These are phyloP conservation scores for Agrotis clavis DNA, from an alignment of 2,888 invertebrate genomes.

Conservation along the genomic window DNA sequence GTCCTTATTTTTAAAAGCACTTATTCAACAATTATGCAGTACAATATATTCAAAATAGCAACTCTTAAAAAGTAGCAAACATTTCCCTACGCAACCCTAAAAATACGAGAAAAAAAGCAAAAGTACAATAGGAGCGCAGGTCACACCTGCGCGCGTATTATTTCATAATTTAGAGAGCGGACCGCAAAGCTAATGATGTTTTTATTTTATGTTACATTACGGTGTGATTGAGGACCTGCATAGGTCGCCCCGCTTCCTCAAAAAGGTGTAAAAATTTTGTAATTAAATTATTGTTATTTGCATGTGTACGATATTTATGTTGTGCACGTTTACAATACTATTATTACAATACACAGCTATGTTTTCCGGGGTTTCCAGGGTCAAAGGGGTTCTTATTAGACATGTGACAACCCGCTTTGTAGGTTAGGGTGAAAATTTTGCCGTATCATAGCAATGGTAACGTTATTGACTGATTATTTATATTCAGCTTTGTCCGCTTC, in stretches of 20 bases:
- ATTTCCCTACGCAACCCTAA: conserved; percentile 60
- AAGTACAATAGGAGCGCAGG: conserved; percentile 66
- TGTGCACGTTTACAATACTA: conserved; percentile 9
- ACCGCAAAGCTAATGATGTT: conserved; percentile 74
- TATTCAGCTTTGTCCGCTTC: too few relatives aligned
- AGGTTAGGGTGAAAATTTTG: too few relatives aligned
- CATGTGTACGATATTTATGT: conserved; percentile 24
- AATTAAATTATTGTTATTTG: conserved; percentile 59
- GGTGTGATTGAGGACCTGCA: conserved; percentile 72
- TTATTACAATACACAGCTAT: too few relatives aligned
- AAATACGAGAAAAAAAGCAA: conserved; percentile 65
- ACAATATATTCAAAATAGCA: too few relatives aligned
- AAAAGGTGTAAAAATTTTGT: conserved; percentile 50
- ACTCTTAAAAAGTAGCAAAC: too few relatives aligned
- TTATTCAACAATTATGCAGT: too few relatives aligned
- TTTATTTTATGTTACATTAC: conserved; percentile 74
- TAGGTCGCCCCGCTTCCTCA: conserved; percentile 52
- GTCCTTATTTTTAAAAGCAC: too few relatives aligned
- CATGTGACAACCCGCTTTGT: too few relatives aligned
- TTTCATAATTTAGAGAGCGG: conserved; percentile 79
- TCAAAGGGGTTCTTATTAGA: too few relatives aligned
- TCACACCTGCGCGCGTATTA: conserved; percentile 81
- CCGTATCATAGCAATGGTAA: too few relatives aligned
- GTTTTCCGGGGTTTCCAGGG: too few relatives aligned
- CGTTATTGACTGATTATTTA: too few relatives aligned